Conservation (phyloP, 2,888 invertebrate species). For the Aethes cnicana region DNA sequence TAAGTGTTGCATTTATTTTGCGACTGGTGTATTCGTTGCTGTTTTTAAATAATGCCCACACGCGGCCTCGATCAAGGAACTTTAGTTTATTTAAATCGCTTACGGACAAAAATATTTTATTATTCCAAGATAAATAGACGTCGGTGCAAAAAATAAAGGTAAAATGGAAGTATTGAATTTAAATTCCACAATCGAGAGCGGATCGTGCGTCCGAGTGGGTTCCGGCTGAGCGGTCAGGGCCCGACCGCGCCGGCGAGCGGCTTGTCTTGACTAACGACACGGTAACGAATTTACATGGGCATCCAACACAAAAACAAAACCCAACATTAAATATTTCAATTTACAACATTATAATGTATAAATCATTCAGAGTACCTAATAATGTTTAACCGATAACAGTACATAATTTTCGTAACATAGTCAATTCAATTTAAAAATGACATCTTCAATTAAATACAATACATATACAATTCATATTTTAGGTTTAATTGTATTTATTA, state of each 20-base stretch:
- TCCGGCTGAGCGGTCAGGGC: too few relatives aligned
- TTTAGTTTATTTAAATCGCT: constrained; percentile 1
- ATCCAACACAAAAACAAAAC: constrained; percentile 9
- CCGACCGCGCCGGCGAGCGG: neutral
- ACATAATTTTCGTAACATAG: constrained; percentile 72
- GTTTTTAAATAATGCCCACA: constrained; percentile 11
- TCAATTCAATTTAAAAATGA: constrained; percentile 58
- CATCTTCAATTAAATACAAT: constrained; percentile 38
- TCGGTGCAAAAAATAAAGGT: constrained; percentile 8
- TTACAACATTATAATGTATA: constrained; percentile 27
- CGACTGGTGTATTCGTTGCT: constrained; percentile 16
- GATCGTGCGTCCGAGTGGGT: constrained; percentile 8
- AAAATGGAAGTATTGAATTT: constrained; percentile 8
- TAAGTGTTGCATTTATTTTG: neutral
- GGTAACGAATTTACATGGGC: constrained; percentile 1
- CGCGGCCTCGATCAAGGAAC: constrained; percentile 23
- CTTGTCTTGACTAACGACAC: constrained; percentile 7
- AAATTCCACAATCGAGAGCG: constrained; percentile 16
- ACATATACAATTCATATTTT: constrained; percentile 78
- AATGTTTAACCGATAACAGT: constrained; percentile 61
- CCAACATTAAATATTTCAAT: constrained; percentile 21
- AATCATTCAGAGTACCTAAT: constrained; percentile 75
- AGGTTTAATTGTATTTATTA: constrained; percentile 75
- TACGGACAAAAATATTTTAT: neutral
- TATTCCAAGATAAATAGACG: constrained; percentile 7